phyloP scores from a whole-genome alignment of 2,797 vertebrate genomes.

The Emys orbicularis region DNA sequence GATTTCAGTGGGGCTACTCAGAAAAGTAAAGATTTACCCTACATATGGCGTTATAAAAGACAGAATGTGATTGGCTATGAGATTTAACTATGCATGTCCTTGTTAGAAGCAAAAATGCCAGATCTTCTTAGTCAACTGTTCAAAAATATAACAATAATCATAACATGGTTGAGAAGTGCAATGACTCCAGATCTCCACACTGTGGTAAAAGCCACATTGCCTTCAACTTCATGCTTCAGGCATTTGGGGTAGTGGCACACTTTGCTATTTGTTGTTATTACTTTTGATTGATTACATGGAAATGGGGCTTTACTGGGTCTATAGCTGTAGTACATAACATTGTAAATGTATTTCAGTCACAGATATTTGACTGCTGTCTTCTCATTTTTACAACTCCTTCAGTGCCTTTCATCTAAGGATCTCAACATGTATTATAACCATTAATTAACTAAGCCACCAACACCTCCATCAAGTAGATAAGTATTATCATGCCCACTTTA shows the following conservation, averaged over 20 bases:
- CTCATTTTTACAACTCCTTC: constrained; percentile 16
- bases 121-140: background rate
- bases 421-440: background rate
- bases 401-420: constrained; percentile 30
- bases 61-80: constrained; percentile 42
- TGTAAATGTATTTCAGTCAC: background rate
- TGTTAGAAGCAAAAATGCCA: constrained; percentile 26
- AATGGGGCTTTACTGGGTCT: background rate
- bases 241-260: too few species aligned
- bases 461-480: background rate
- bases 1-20: constrained; percentile 41
- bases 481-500: constrained; percentile 24
- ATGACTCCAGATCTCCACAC: background rate
- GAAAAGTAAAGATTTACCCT: constrained; percentile 50
- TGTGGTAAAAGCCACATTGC: background rate
- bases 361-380: background rate
- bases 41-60: background rate
- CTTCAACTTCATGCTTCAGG: too few species aligned
- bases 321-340: background rate
- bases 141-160: constrained; percentile 23
- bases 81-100: constrained; percentile 20
- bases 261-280: too few species aligned
- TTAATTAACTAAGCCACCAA: constrained; percentile 41
- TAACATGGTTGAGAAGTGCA: background rate
- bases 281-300: background rate